These are phyloP conservation scores for Parapristionchus giblindavisi DNA, from an alignment of 2,888 invertebrate genomes.

Conservation along the genomic window DNA sequence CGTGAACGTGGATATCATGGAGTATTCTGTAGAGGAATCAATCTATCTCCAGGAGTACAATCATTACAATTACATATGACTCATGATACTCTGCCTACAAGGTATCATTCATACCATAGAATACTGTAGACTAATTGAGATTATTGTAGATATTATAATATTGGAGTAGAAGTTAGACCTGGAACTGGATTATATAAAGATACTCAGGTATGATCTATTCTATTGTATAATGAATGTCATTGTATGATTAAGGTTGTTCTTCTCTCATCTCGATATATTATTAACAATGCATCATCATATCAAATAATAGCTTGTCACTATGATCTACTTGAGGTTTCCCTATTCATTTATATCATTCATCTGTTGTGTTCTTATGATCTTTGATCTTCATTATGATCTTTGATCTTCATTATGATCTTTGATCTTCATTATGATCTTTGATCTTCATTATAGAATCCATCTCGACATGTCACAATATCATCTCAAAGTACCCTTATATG, in stretches of 20 bases:
- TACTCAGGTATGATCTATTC: slow-evolving; percentile 76
- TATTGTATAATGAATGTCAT: not conserved
- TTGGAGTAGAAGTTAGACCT: slow-evolving; percentile 85
- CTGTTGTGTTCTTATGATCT: too few species aligned
- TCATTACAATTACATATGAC: slow-evolving; percentile 58
- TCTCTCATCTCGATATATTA: slow-evolving; percentile 88
- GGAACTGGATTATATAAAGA: slow-evolving; percentile 84
- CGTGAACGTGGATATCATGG: slow-evolving; percentile 54
- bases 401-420: too few species aligned
- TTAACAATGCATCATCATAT: slow-evolving; percentile 85
- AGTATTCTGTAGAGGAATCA: slow-evolving; percentile 54
- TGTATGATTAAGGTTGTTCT: slow-evolving; percentile 79
- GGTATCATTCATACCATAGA: slow-evolving; percentile 37
- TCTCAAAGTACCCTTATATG: slow-evolving; percentile 91
- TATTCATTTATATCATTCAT: not conserved
- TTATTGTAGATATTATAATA: slow-evolving; percentile 54
- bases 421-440: too few species aligned
- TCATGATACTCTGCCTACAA: slow-evolving; percentile 51
- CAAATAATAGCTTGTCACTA: slow-evolving; percentile 88
- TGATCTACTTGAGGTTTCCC: slow-evolving; percentile 75
- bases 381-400: too few species aligned
- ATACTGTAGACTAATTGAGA: not conserved
- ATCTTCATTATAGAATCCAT: slow-evolving; percentile 75
- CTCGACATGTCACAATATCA: slow-evolving; percentile 81
- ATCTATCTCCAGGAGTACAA: slow-evolving; percentile 61